phyloP scores from a whole-genome alignment of 92 coral and sea anemone species.

The Siderastrea radians region DNA sequence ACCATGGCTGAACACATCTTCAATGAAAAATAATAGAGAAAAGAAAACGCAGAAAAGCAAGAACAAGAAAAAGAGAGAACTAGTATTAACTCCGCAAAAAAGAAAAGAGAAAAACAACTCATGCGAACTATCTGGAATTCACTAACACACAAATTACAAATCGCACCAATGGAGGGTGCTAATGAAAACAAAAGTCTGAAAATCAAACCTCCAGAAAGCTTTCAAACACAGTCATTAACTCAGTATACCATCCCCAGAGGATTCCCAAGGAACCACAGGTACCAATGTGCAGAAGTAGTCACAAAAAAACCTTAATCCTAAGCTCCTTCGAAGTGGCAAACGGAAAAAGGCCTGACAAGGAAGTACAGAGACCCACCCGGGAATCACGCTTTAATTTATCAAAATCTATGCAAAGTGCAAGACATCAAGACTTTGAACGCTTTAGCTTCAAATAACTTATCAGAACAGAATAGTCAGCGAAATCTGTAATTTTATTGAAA shows the following conservation, averaged over 20 bases:
- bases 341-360: slow-evolving; percentile 15
- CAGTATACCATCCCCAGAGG: neutral
- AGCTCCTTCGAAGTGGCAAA: slow-evolving; percentile 26
- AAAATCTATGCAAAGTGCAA: slow-evolving; percentile 23
- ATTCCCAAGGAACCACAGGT: neutral
- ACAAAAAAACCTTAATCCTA: slow-evolving; percentile 8
- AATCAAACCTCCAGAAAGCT: neutral
- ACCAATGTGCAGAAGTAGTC: neutral
- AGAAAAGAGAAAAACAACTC: neutral
- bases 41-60: neutral
- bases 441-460: slow-evolving; percentile 24
- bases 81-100: neutral
- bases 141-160: neutral
- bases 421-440: neutral
- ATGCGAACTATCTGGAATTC: neutral
- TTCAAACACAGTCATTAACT: too few relatives aligned
- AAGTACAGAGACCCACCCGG: slow-evolving; percentile 34
- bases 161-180: neutral
- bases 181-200: slow-evolving; percentile 2
- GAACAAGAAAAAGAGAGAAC: neutral
- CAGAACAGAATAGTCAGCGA: slow-evolving; percentile 49
- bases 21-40: neutral
- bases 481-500: slow-evolving; percentile 37
- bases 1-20: slow-evolving; percentile 33
- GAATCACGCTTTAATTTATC: slow-evolving; percentile 3